Evolutionary conservation across 2,888 invertebrate species (phyloP).

Genomic region (Dendrolimus houi): DNA sequence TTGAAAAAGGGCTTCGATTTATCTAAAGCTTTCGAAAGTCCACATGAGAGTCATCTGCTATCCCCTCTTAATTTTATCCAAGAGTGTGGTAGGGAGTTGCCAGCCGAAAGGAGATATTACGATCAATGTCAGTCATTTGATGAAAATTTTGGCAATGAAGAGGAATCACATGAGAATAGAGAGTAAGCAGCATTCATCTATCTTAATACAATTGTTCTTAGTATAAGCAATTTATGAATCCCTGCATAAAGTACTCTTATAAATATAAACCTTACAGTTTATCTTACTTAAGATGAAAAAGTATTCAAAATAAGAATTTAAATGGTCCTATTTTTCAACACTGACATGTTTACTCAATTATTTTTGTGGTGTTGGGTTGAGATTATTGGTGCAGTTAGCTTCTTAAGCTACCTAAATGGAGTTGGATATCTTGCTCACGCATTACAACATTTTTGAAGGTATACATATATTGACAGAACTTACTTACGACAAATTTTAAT

Average conservation of each 20-base stretch:
- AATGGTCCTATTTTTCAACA: too few species aligned
- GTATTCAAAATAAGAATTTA: too few species aligned
- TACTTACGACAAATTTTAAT: too few species aligned
- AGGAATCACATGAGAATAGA: constrained; percentile 22
- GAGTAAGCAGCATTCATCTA: constrained; percentile 28
- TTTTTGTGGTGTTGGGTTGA: too few species aligned
- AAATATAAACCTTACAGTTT: too few species aligned
- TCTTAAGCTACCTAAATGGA: too few species aligned
- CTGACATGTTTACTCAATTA: too few species aligned
- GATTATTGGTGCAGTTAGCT: too few species aligned
- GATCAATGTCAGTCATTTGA: constrained; percentile 49
- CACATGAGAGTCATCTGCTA: constrained; percentile 35
- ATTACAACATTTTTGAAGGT: too few species aligned
- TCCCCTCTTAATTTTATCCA: constrained; percentile 42
- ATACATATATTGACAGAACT: too few species aligned
- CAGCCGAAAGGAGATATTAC: constrained; percentile 50
- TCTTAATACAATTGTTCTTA: neutral
- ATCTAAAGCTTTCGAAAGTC: constrained; percentile 34
- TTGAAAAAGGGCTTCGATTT: constrained; percentile 46
- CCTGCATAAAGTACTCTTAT: constrained; percentile 2
- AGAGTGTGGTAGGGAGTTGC: constrained; percentile 43
- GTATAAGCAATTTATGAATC: neutral
- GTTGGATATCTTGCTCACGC: too few species aligned
- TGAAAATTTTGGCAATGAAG: constrained; percentile 30
- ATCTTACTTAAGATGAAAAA: too few species aligned